These are phyloP conservation scores for Ephestia elutella DNA, from an alignment of 1,140 invertebrate species.

Conservation along the genomic window DNA sequence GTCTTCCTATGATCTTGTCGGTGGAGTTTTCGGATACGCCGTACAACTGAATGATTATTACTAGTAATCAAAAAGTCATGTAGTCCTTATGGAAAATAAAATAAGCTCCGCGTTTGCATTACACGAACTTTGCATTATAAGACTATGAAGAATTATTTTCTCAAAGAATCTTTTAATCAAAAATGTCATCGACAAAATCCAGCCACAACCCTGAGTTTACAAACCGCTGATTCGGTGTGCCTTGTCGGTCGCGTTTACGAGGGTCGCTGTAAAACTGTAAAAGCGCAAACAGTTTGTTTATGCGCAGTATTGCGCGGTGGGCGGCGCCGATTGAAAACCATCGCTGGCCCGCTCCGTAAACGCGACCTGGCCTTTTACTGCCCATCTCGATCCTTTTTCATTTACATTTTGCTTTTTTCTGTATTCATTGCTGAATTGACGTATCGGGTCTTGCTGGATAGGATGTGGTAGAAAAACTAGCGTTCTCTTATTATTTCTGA, in stretches of 20 bases:
- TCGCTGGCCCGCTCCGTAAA: slow-evolving; percentile 18
- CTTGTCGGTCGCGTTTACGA: slow-evolving; percentile 58
- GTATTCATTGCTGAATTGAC: slow-evolving; percentile 3
- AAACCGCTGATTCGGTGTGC: slow-evolving; percentile 56
- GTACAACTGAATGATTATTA: too few relatives aligned
- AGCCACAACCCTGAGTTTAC: slow-evolving; percentile 15
- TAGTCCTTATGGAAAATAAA: too few relatives aligned
- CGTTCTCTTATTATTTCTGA: neutral
- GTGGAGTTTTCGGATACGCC: too few relatives aligned
- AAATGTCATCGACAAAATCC: neutral
- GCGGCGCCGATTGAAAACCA: slow-evolving; percentile 33
- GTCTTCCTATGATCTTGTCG: too few relatives aligned
- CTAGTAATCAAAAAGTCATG: too few relatives aligned
- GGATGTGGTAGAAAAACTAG: neutral
- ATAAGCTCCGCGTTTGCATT: too few relatives aligned
- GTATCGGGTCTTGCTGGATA: neutral
- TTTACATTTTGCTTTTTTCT: slow-evolving; percentile 6
- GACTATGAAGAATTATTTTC: too few relatives aligned
- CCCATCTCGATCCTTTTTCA: slow-evolving; percentile 21
- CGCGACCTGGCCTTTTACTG: slow-evolving; percentile 36
- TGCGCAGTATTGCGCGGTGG: slow-evolving; percentile 33
- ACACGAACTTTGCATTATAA: too few relatives aligned
- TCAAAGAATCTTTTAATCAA: neutral
- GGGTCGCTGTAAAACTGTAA: slow-evolving; percentile 58
- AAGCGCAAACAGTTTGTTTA: slow-evolving; percentile 65